A percentile compares a stretch with the other conserved stretches of the same genome.
phyloP scores from a whole-genome alignment of 2,888 invertebrate species.

The Temnothorax ravouxi region DNA sequence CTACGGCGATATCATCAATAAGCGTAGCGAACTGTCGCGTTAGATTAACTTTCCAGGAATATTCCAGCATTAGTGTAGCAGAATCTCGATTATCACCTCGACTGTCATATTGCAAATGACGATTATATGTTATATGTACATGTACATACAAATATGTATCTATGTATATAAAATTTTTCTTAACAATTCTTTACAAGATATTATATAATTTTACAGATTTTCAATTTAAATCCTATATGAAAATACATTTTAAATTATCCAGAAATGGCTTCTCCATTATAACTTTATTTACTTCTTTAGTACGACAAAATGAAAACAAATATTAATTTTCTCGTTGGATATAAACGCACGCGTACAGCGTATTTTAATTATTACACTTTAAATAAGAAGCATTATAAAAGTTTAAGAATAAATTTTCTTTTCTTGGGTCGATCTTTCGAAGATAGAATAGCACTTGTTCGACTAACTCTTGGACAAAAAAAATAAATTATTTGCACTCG shows the following conservation, averaged over 20 bases:
- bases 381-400: neutral
- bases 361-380: neutral
- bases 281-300: neutral
- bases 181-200: neutral
- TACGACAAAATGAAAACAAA: neutral
- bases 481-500: constrained; percentile 10
- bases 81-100: constrained; percentile 16
- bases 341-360: neutral
- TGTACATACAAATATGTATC: neutral
- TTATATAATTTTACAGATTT: neutral
- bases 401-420: neutral
- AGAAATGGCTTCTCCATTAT: neutral
- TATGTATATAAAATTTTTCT: neutral
- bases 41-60: constrained; percentile 24
- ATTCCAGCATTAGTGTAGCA: neutral
- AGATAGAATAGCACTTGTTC: neutral
- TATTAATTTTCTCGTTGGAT: neutral
- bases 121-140: neutral
- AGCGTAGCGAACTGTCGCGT: constrained; percentile 61
- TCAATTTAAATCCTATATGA: neutral
- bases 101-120: neutral
- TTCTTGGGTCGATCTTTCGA: neutral
- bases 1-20: constrained; percentile 69
- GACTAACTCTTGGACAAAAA: neutral
- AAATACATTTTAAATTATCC: neutral